phyloP scores from a whole-genome alignment of 1,140 invertebrate genomes.

The Anastrepha ludens region DNA sequence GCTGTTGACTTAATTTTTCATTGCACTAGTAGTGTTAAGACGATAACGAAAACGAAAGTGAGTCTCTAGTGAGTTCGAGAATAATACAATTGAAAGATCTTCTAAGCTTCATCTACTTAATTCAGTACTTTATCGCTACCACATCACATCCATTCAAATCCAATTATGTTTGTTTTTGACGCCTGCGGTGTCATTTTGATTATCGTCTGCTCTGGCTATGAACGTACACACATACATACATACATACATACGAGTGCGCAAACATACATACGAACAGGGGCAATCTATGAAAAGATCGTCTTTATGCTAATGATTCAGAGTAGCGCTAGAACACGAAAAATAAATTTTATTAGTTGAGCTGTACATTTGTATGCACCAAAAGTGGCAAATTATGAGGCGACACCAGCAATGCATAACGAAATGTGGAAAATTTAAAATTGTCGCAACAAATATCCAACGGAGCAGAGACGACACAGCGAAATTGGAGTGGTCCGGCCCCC shows the following conservation, averaged over 20 bases:
- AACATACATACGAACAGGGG: neutral
- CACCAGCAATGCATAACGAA: neutral
- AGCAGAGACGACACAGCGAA: neutral
- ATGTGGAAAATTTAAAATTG: conserved; percentile 38
- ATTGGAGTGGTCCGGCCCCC: neutral
- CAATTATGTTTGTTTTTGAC: conserved; percentile 44
- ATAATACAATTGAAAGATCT: neutral
- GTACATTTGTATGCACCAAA: conserved; percentile 3
- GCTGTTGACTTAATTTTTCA: no score
- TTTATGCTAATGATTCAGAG: conserved; percentile 35
- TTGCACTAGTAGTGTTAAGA: neutral
- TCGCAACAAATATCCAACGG: neutral
- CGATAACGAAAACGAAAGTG: neutral
- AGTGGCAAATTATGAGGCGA: conserved; percentile 31
- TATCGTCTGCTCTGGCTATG: neutral
- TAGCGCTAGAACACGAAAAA: neutral
- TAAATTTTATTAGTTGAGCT: neutral
- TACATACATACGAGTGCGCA: neutral
- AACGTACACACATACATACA: neutral
- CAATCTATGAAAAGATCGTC: neutral
- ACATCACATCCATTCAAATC: conserved; percentile 34
- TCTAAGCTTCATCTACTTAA: conserved; percentile 1
- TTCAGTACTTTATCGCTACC: conserved; percentile 20
- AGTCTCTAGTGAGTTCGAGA: conserved; percentile 16
- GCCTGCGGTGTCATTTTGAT: conserved; percentile 20